A percentile compares a stretch with the other conserved stretches of the same genome.
Conservation (phyloP, 2,113 vertebrate species). For the Meles meles region DNA sequence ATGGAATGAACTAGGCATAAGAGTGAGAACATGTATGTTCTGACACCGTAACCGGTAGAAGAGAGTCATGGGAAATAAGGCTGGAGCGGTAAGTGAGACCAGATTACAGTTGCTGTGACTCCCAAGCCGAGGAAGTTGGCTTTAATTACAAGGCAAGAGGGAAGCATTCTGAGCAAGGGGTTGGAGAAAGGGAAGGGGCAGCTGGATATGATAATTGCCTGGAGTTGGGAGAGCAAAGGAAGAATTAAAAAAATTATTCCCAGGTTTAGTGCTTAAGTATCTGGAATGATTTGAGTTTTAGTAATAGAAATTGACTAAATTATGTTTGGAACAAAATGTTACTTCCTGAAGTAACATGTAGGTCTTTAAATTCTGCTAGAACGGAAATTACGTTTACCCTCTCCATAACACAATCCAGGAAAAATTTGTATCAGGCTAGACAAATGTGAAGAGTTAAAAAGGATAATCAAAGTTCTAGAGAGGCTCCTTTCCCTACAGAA, state of each 20-base stretch:
- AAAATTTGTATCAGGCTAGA: background rate
- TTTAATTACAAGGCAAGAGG: background rate
- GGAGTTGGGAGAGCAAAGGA: background rate
- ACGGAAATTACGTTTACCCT: background rate
- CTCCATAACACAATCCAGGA: background rate
- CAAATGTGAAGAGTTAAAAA: background rate
- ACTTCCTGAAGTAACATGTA: background rate
- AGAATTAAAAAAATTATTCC: background rate
- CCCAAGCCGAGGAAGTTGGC: background rate
- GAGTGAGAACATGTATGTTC: background rate
- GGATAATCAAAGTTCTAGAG: background rate
- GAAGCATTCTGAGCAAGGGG: background rate
- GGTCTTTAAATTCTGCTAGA: background rate
- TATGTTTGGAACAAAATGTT: background rate
- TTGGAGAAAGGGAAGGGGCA: background rate
- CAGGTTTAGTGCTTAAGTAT: background rate
- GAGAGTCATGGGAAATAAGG: background rate
- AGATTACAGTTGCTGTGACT: background rate
- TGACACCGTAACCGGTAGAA: background rate
- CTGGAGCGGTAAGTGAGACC: background rate
- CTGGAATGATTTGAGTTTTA: slow-evolving; percentile 11
- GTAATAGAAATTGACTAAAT: background rate
- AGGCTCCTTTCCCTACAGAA: background rate
- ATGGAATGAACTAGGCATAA: background rate
- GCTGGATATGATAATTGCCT: background rate